Evolutionary conservation across 2,113 vertebrate genomes (phyloP).

Genomic region (Paradisaea rubra): DNA sequence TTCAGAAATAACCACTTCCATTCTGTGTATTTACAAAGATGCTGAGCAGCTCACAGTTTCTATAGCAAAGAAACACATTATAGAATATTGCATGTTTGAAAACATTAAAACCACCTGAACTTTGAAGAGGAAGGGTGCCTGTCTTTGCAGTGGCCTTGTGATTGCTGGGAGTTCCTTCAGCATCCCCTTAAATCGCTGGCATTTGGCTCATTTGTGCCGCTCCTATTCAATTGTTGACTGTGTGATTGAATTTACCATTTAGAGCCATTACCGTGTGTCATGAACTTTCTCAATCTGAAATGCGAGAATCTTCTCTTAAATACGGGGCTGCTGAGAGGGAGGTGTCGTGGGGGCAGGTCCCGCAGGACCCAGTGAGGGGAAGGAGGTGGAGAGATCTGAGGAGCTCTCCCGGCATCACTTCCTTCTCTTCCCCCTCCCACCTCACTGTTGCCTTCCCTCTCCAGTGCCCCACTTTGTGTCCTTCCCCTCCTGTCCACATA

Average conservation of each 20-base stretch:
- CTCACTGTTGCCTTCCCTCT: neutral
- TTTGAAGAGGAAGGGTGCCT: neutral
- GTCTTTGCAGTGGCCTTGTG: neutral
- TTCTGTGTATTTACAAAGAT: neutral
- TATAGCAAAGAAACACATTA: neutral
- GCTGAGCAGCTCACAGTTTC: neutral
- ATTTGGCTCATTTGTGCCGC: constrained; percentile 6
- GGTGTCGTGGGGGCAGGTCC: constrained; percentile 14
- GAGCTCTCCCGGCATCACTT: neutral
- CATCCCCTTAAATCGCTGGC: neutral
- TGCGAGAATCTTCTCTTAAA: constrained; percentile 38
- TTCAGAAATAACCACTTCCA: neutral
- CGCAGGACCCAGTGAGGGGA: neutral
- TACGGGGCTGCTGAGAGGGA: constrained; percentile 2
- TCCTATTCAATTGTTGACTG: constrained; percentile 38
- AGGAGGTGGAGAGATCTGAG: neutral
- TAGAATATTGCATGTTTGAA: neutral
- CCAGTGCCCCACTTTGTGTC: neutral
- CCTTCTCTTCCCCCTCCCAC: neutral
- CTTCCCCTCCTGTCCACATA: neutral
- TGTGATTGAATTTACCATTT: constrained; percentile 59
- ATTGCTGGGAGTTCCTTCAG: neutral
- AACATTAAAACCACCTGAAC: neutral
- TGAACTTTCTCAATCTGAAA: constrained; percentile 48
- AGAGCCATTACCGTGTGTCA: constrained; percentile 44